Base-by-base conservation (phyloP, 2,888 invertebrate genomes). In the Chelonus formosanus region DNA sequence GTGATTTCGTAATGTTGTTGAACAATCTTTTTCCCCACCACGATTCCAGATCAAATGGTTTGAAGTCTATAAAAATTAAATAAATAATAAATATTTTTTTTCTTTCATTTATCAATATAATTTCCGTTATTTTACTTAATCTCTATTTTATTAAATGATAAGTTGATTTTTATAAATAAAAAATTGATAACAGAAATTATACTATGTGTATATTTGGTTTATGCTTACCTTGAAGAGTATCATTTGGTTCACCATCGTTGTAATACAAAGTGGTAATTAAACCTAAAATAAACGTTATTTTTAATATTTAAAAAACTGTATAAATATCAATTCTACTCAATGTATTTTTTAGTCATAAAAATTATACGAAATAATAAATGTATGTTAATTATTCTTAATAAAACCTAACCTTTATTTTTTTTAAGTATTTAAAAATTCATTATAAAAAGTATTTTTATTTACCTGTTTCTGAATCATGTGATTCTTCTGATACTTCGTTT, bases 21-120 rank as follows among this genome's bases (percentile, higher is more conserved):
- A 92, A 93, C 70, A 93, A 86, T 71, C 95, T 87, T 81, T 93
- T 92, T 70, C 94, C 94, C 94, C 95, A 95, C 92, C 94, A 95
- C 45, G 92, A 91, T 82, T 95, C 95, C 79, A 96, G 87, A 86
- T 96, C 95, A 80, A 95, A 95, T 31, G 95, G 93, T 79, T 94
- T 92, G 83, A 95, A 96, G 84, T 94, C 93, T 88, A 80, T 20
- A 20, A 20, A 63, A 85, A 85, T 32, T 67, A 48, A 45, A 61
- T 34, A 45, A 8, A 35, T 48, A 36, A 48, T 50, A 8, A n/a
- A 34, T 35, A 20, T 20, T 20, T 20, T 20, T 20, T 20, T 20
- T 20, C n/a, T n/a, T n/a, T n/a, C n/a, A 20, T 1, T 20, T 20
- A 20, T 20, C 20, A 20, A 2, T 10, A 20, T 20, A 20, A 20